Percentiles rank a stretch among this genome's conserved stretches.
These are phyloP conservation scores for Melanerpes formicivorus DNA, from an alignment of 2,113 vertebrate genomes.

Conservation along the genomic window DNA sequence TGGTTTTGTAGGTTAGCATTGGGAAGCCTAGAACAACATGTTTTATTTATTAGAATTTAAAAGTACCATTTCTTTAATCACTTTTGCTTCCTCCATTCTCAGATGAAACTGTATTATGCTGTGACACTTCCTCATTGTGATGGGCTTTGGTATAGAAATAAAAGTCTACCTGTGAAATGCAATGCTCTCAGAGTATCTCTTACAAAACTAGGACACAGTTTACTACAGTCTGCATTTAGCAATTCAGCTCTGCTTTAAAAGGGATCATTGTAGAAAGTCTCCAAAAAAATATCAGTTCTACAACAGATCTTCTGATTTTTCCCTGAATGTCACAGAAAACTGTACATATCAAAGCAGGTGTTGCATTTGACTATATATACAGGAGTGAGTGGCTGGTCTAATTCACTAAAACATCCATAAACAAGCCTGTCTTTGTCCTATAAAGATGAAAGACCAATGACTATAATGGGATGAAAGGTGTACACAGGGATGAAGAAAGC, in stretches of 20 bases:
- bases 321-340: conserved; percentile 62
- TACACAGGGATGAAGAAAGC: conserved; percentile 71
- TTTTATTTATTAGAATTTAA: neutral
- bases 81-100: conserved; percentile 13
- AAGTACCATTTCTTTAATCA: neutral
- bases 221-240: conserved; percentile 42
- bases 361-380: conserved; percentile 34
- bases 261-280: conserved; percentile 37
- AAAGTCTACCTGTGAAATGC: conserved; percentile 60
- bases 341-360: conserved; percentile 65
- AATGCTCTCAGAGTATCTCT: conserved; percentile 46
- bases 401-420: conserved; percentile 71
- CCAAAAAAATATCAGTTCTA: conserved; percentile 31
- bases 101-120: conserved; percentile 2
- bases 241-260: conserved; percentile 57
- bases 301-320: conserved; percentile 70
- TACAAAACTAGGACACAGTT: conserved; percentile 61
- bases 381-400: conserved; percentile 54
- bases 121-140: conserved; percentile 50
- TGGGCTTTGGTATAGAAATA: conserved; percentile 53
- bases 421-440: conserved; percentile 80
- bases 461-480: conserved; percentile 79
- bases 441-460: conserved; percentile 75
- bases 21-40: neutral
- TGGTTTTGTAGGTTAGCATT: neutral